Base-by-base conservation (phyloP, 1,140 invertebrate genomes). In the Drosophila seguyi region DNA sequence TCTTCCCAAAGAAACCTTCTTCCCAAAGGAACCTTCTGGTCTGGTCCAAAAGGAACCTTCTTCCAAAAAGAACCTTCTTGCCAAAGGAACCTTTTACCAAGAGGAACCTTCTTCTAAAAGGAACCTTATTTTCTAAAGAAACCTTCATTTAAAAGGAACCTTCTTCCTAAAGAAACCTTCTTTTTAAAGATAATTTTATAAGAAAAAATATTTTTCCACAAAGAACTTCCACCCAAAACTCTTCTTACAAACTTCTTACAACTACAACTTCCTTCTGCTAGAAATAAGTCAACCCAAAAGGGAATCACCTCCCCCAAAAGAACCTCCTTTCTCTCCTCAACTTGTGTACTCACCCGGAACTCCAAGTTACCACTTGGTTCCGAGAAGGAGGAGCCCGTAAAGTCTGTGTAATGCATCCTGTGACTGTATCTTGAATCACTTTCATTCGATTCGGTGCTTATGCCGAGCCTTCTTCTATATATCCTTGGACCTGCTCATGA, bases 271-370 rank as follows among this genome's bases (percentile, higher is more conserved):
- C 25, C 25, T 25, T 25, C 25, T 4, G 4, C 25, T 25, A 25
- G 2, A 25, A 25, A 25, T 25, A 25, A 25, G n/a, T 25, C 25
- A 2, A 25, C 25, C 25, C 25, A 25, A 25, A 2, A 25, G 4
- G 4, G 25, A 25, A 25, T 25, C 25, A 2, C 25, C 25, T 25
- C 4, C 4, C 25, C 25, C 25, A 2, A 25, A 3, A 11, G 5
- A 22, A 14, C 13, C 13, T 25, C 8, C 11, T 14, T 44, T n/a
- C n/a, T n/a, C 11, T 13, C 0, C 10, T 18, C 2, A 27, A 29
- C 6, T 8, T 0, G 14, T 1, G 1, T 3, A 53, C 79, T 90
- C 39, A 92, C 90, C 82, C 73, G 75, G 47, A 87, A 92, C 50
- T 92, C 86, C 44, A 86, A 78, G 56, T 84, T 80, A 11, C 29